Evolutionary conservation across 2,113 vertebrate genomes (phyloP).

Genomic region (Arenaria interpres): DNA sequence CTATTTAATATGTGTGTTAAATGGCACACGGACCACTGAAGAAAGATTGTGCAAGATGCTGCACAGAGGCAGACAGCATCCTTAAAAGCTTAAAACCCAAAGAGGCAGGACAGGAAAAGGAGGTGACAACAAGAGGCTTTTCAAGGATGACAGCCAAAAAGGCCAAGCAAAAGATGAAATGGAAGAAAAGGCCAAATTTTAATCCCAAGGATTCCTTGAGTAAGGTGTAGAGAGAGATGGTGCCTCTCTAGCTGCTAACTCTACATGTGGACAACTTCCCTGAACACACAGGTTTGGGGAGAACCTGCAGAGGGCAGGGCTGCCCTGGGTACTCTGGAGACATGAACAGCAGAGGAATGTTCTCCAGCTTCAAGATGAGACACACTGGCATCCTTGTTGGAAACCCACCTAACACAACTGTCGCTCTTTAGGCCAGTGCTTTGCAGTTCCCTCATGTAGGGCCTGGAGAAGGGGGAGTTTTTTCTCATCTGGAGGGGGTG

Average conservation of each 20-base stretch:
- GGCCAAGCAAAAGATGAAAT: neutral
- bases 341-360: neutral
- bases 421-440: neutral
- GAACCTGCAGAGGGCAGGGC: too few species aligned
- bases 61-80: neutral
- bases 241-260: neutral
- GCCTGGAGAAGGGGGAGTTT: rapidly evolving
- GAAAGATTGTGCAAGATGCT: neutral
- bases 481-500: neutral
- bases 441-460: rapidly evolving
- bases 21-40: neutral
- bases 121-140: neutral
- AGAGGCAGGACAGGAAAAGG: neutral
- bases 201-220: neutral
- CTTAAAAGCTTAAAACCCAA: neutral
- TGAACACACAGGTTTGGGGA: neutral
- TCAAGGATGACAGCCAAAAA: neutral
- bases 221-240: neutral
- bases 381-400: neutral
- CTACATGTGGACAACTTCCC: neutral
- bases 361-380: neutral
- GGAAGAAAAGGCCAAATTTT: neutral
- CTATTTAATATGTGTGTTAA: neutral
- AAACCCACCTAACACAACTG: neutral
- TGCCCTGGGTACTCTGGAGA: neutral